Evolutionary conservation across 2,888 invertebrate species (phyloP).

Genomic region (Sabatieria punctata): DNA sequence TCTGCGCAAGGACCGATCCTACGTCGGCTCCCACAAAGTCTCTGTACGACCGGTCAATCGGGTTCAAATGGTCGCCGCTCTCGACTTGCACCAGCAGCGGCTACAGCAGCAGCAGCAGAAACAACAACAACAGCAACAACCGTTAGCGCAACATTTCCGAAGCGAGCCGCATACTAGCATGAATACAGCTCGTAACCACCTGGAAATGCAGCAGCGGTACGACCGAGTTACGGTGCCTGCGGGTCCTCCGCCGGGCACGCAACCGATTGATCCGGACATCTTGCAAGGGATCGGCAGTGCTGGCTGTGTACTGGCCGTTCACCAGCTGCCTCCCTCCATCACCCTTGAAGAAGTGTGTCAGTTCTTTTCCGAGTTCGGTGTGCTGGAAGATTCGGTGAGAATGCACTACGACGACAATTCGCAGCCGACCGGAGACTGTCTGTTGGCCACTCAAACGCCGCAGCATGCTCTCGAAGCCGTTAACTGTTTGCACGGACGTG

Average conservation of each 20-base stretch:
- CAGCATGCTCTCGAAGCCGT: background rate
- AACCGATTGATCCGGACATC: constrained; percentile 6
- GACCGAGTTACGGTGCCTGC: background rate
- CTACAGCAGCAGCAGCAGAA: background rate
- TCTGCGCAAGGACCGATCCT: background rate
- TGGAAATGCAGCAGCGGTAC: too few relatives aligned
- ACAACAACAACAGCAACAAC: background rate
- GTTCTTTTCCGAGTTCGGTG: too few relatives aligned
- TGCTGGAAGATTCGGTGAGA: constrained; percentile 10
- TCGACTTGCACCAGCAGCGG: background rate
- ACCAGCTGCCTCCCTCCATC: constrained; percentile 6
- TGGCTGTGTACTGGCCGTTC: constrained; percentile 5
- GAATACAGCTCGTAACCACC: too few relatives aligned
- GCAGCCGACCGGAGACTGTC: constrained; percentile 10
- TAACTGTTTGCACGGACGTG: background rate
- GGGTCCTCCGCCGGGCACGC: background rate
- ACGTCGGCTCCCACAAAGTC: background rate
- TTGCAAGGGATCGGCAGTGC: background rate
- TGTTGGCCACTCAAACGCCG: constrained; percentile 3
- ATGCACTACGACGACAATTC: constrained; percentile 10
- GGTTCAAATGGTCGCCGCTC: background rate
- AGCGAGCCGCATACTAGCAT: too few relatives aligned
- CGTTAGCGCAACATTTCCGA: too few relatives aligned
- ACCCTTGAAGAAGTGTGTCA: constrained; percentile 8
- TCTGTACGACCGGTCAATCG: background rate